Base-by-base conservation (phyloP, 2,113 vertebrate genomes). In the Sylvietta virens region DNA sequence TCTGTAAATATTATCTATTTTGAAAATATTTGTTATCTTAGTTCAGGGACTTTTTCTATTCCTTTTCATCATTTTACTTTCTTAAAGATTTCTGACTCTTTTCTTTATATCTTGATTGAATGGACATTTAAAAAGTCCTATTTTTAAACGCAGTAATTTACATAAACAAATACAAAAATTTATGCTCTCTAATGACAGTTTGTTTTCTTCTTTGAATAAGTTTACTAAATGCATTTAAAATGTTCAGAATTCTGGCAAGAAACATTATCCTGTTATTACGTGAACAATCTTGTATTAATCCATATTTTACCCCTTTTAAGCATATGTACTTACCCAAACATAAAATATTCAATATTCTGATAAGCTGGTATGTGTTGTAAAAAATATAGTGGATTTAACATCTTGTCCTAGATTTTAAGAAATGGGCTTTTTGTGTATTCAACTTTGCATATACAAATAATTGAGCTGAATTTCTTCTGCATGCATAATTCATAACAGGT, bases 401-500 rank as follows among this genome's bases (percentile, higher is more conserved):
- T 74, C 79, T 90, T 92, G 72, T 90, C 83, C 88, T 74, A 90
- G 76, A 95, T 92, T 90, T 90, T 88, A 90, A 90, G 82, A 96
- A 94, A 78, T 57, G 15, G 11, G 21, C 3, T 90, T 86, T 90
- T 83, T 89, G 78, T 94, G 69, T 84, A 71, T 92, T 96, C 77
- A 93, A 50, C 37, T 96, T 92, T 69, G 45, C 80, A 86, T 93
- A 78, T 67, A 76, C 93, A 96, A 96, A 94, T 93, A 95, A 92
- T 22, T 74, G 82, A 88, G 51, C 40, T 90, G 61, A 76, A 66
- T 81, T 94, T 92, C 72, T 94, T 92, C 72, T 81, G 31, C 40
- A 78, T 94, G 48, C 31, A 93, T 95, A 90, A 95, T 94, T 92
- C 72, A 88, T 92, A 90, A 66, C 81, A 92, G 92, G 93, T 95